Evolutionary conservation across 2,888 invertebrate genomes (phyloP).

Genomic region (Rhopalosiphum nymphaeae): DNA sequence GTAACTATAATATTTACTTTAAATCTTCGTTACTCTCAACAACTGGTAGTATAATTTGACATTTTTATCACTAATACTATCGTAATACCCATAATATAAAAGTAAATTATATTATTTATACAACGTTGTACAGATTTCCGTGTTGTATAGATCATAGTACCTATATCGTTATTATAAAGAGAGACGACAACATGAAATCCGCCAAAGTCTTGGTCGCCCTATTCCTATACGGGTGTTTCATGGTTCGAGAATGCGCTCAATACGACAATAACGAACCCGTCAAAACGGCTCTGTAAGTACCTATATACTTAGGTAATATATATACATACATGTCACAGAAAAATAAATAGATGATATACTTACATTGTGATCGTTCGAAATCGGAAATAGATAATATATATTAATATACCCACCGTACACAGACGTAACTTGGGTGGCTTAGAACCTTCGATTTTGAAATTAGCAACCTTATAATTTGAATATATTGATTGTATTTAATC

Average conservation of each 20-base stretch:
- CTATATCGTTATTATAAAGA: neutral
- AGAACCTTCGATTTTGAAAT: neutral
- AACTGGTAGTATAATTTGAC: neutral
- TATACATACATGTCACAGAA: neutral
- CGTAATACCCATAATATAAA: neutral
- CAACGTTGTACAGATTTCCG: neutral
- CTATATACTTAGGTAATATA: neutral
- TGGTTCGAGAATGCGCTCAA: conserved; percentile 38
- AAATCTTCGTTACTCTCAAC: neutral
- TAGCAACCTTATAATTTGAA: neutral
- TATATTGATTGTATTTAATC: neutral
- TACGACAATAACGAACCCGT: conserved; percentile 47
- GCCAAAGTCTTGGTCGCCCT: conserved; percentile 28
- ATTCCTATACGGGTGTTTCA: conserved; percentile 26
- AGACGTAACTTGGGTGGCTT: neutral
- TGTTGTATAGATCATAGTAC: neutral
- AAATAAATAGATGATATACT: neutral
- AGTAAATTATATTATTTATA: neutral
- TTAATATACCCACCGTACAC: no score
- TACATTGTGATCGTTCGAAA: conserved; percentile 72
- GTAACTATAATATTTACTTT: neutral
- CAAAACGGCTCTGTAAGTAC: conserved; percentile 56
- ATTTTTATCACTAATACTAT: neutral
- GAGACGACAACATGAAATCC: conserved; percentile 17
- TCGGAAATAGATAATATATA: no score